phyloP scores from a whole-genome alignment of 2,113 vertebrate genomes.

The Cololabis saira region DNA sequence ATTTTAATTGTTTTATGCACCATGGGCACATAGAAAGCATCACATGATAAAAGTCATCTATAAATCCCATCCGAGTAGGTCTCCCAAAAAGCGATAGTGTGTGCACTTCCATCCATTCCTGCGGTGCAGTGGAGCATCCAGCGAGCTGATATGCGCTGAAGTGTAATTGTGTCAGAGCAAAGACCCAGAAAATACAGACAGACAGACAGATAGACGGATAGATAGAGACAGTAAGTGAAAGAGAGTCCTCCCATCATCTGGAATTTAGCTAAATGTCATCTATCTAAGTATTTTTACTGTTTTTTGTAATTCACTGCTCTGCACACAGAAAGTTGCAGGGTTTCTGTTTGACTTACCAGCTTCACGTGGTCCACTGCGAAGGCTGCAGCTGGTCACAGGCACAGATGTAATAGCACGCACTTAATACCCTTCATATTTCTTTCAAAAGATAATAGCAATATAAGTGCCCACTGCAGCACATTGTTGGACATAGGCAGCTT shows the following conservation, averaged over 20 bases:
- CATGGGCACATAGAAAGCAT: not conserved
- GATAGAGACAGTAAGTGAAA: slow-evolving; percentile 21
- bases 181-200: slow-evolving; percentile 68
- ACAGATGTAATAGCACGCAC: no score
- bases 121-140: slow-evolving; percentile 65
- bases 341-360: no score
- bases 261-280: slow-evolving; percentile 61
- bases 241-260: slow-evolving; percentile 29
- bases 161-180: slow-evolving; percentile 74
- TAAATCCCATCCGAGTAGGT: slow-evolving; percentile 2
- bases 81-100: slow-evolving; percentile 5
- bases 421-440: no score
- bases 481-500: no score
- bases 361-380: no score
- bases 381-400: no score
- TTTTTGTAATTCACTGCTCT: slow-evolving; percentile 28
- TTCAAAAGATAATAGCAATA: no score
- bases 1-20: no score
- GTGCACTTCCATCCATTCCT: slow-evolving; percentile 58
- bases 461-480: no score
- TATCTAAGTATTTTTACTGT: slow-evolving; percentile 43
- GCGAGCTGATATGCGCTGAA: slow-evolving; percentile 71
- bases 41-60: not conserved
- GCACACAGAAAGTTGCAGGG: slow-evolving; percentile 9
- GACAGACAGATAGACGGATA: slow-evolving; percentile 61